Percentiles rank a stretch among this genome's conserved stretches.
Conservation (phyloP, 2,888 invertebrate genomes). For the Toxonevra muliebris region DNA sequence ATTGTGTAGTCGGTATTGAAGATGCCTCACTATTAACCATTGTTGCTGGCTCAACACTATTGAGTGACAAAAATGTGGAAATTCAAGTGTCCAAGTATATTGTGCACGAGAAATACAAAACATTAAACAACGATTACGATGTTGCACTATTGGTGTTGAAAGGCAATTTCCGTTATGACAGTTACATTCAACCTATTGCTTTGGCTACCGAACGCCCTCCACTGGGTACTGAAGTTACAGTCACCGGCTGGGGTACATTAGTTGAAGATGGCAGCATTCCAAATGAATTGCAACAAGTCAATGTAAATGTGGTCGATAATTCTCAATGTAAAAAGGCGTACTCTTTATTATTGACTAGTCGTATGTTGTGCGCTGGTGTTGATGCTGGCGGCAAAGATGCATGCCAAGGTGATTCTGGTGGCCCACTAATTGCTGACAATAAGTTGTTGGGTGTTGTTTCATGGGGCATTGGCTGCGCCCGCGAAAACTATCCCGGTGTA, state of each 20-base stretch:
- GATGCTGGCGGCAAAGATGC: slow-evolving; percentile 50
- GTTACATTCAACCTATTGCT: slow-evolving; percentile 69
- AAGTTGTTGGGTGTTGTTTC: slow-evolving; percentile 56
- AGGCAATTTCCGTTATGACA: slow-evolving; percentile 66
- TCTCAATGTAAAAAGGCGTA: slow-evolving; percentile 47
- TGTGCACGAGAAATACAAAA: slow-evolving; percentile 68
- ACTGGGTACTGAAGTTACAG: slow-evolving; percentile 40
- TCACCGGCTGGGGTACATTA: slow-evolving; percentile 57
- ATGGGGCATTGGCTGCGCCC: slow-evolving; percentile 56
- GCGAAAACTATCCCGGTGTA: slow-evolving; percentile 28
- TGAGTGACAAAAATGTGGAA: slow-evolving; percentile 40
- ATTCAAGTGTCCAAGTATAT: slow-evolving; percentile 67
- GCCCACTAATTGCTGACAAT: slow-evolving; percentile 50
- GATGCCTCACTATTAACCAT: slow-evolving; percentile 43
- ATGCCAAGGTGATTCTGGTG: slow-evolving; percentile 61
- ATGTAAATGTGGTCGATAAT: slow-evolving; percentile 49
- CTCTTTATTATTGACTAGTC: slow-evolving; percentile 43
- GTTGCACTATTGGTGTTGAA: slow-evolving; percentile 67
- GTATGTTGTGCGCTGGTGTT: slow-evolving; percentile 56
- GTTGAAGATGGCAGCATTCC: slow-evolving; percentile 38
- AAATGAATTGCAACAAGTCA: slow-evolving; percentile 47
- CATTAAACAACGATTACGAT: slow-evolving; percentile 68
- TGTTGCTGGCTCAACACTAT: slow-evolving; percentile 47
- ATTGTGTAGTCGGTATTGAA: slow-evolving; percentile 47
- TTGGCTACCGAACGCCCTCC: slow-evolving; percentile 65